Base-by-base conservation (phyloP, 2,888 invertebrate species). In the Eumacrocentrus americanus region DNA sequence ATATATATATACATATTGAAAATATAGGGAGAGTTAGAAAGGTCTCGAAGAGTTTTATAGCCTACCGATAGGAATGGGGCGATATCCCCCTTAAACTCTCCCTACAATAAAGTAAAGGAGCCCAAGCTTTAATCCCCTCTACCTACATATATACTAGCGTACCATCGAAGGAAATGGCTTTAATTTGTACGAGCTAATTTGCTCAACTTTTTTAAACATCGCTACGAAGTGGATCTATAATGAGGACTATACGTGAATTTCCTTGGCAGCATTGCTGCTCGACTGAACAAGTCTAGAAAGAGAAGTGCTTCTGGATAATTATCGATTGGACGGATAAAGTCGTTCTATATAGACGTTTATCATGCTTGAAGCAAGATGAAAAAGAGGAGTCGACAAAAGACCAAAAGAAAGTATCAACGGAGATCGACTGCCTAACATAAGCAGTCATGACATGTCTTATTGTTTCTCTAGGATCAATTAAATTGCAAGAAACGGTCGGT, bases 181-280 rank as follows among this genome's bases (percentile, higher is more conserved):
- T 77, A 74, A 79, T 78, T 78, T 76, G 78, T 76, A 73, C 74
- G 75, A 78, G 75, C 73, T 79, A 77, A 78, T 78, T 78, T 72
- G 70, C 67, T 70, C 63, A 75, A 78, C 73, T 76, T 77, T 76
- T 75, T 66, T 46, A 23, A n/a, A n/a, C n/a, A n/a, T n/a, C n/a
- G n/a, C n/a, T n/a, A n/a, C n/a, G n/a, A n/a, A n/a, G n/a, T n/a
- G n/a, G n/a, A n/a, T n/a, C n/a, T 34, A 11, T 34, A 2, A 11
- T 4, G n/a, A n/a, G 37, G 22, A 52, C 35, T 53, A 53, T 38
- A 56, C 34, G 60, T 40, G 52, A 35, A 52, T 60, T 60, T 58
- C 35, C 35, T 16, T 50, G 16, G 22, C 25, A 37, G 52, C 35
- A 42, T 47, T 52, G 25, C 16, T 29, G 9, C 29, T 29, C 9